Evolutionary conservation across 1,140 invertebrate genomes (phyloP).

Genomic region (Drosophila watanabei): DNA sequence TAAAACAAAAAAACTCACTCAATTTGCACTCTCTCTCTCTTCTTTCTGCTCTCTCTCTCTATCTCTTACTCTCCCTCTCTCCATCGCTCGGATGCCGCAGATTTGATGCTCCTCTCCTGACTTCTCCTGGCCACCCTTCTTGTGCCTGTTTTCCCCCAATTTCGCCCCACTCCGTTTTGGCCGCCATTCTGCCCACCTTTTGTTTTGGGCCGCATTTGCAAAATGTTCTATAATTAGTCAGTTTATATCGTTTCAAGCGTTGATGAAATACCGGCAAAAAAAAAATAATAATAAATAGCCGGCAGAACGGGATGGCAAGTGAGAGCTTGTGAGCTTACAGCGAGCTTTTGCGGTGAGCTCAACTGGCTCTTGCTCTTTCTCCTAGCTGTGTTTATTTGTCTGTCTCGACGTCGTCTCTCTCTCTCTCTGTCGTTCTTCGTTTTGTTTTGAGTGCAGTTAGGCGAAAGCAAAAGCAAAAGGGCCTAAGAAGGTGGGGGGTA

Average conservation of each 20-base stretch:
- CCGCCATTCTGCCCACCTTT: constrained; percentile 18
- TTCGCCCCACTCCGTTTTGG: background rate
- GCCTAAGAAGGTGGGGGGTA: background rate
- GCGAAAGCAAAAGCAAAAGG: constrained; percentile 39
- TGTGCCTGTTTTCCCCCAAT: background rate
- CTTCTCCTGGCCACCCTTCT: background rate
- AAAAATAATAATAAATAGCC: constrained; percentile 6
- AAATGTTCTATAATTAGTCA: constrained; percentile 65
- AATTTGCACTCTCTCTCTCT: constrained; percentile 4
- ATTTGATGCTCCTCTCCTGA: constrained; percentile 4
- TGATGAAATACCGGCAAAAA: constrained; percentile 51
- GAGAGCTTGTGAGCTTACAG: constrained; percentile 10
- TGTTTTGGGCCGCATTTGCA: constrained; percentile 40
- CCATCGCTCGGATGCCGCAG: background rate
- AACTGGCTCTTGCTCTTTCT: background rate
- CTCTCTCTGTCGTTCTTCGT: constrained; percentile 29
- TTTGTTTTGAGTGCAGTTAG: constrained; percentile 70
- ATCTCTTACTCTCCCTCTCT: background rate
- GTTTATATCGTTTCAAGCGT: constrained; percentile 55
- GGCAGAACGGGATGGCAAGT: background rate
- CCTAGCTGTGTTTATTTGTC: constrained; percentile 37
- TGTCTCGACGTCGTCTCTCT: background rate
- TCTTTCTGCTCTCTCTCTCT: background rate
- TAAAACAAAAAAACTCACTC: constrained; percentile 13
- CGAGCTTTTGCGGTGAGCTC: constrained; percentile 23